Conservation (phyloP, 2,888 invertebrate species). For the Drosophila ezoana region DNA sequence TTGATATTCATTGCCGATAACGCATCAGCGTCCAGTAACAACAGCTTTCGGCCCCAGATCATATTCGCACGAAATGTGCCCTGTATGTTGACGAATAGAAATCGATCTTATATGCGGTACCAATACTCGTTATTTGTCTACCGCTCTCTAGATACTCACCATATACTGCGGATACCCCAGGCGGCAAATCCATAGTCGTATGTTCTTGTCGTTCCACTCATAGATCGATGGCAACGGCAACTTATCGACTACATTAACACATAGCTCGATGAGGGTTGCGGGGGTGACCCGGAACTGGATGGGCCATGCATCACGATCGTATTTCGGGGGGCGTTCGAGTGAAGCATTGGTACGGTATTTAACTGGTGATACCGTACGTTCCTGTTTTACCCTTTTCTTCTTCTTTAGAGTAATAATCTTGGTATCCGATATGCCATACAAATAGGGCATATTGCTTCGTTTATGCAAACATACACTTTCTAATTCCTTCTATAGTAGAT, state of each 20-base stretch:
- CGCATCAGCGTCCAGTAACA: conserved; percentile 85
- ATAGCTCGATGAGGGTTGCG: conserved; percentile 84
- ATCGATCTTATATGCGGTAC: background rate
- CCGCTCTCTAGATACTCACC: conserved; percentile 75
- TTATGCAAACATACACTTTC: background rate
- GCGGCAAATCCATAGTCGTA: conserved; percentile 85
- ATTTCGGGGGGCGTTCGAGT: conserved; percentile 33
- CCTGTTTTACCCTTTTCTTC: background rate
- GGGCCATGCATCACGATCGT: conserved; percentile 57
- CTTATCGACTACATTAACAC: conserved; percentile 82
- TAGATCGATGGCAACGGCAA: conserved; percentile 84
- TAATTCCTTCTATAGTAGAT: background rate
- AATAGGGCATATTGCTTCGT: conserved; percentile 50
- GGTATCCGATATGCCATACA: conserved; percentile 65
- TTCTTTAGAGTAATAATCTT: conserved; percentile 40
- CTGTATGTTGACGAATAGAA: conserved; percentile 41
- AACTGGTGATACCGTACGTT: conserved; percentile 8
- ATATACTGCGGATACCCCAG: conserved; percentile 86
- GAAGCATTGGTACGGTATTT: conserved; percentile 39
- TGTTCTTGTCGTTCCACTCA: conserved; percentile 85
- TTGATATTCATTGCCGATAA: conserved; percentile 86
- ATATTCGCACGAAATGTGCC: conserved; percentile 85
- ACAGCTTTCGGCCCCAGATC: conserved; percentile 85
- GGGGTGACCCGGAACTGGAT: conserved; percentile 81
- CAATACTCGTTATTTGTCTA: too few species aligned